Evolutionary conservation across 64 coral and sea anemone species (phyloP).

Genomic region (Dendrophyllia cribrosa): DNA sequence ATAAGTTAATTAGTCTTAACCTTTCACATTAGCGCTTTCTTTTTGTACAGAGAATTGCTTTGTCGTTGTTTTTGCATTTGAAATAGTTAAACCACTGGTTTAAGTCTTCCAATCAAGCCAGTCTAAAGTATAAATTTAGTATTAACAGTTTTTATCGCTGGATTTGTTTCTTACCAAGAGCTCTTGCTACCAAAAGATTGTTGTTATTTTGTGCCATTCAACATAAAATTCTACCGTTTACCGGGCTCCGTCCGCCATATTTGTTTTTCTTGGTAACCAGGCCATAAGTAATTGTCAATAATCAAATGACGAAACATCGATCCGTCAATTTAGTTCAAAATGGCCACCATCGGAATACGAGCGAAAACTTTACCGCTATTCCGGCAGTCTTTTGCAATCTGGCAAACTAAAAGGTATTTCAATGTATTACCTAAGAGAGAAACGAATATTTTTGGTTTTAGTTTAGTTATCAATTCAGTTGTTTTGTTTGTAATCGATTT

Average conservation of each 20-base stretch:
- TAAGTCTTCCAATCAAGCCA: background rate
- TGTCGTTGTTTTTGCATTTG: too few species aligned
- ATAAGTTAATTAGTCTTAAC: too few species aligned
- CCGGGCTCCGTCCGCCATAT: constrained; percentile 68
- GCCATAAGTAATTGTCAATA: background rate
- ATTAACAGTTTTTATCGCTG: background rate
- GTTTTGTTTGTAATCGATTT: background rate
- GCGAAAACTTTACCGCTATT: constrained; percentile 12
- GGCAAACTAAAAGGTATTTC: constrained; percentile 33
- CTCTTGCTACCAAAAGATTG: constrained; percentile 68
- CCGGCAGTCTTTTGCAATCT: constrained; percentile 4
- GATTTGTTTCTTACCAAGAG: constrained; percentile 10
- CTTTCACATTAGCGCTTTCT: too few species aligned
- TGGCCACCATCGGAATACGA: constrained; percentile 40
- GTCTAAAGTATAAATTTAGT: background rate
- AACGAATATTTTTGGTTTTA: background rate
- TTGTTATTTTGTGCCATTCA: constrained; percentile 13
- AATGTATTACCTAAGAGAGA: background rate
- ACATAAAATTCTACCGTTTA: too few species aligned
- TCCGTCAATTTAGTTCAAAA: constrained; percentile 28
- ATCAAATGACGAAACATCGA: constrained; percentile 55
- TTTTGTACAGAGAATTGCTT: too few species aligned
- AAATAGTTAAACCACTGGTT: too few species aligned
- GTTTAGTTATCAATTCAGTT: background rate
- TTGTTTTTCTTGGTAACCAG: constrained; percentile 68